Evolutionary conservation across 1,140 invertebrate species (phyloP).

Genomic region (Drosophila elegans): DNA sequence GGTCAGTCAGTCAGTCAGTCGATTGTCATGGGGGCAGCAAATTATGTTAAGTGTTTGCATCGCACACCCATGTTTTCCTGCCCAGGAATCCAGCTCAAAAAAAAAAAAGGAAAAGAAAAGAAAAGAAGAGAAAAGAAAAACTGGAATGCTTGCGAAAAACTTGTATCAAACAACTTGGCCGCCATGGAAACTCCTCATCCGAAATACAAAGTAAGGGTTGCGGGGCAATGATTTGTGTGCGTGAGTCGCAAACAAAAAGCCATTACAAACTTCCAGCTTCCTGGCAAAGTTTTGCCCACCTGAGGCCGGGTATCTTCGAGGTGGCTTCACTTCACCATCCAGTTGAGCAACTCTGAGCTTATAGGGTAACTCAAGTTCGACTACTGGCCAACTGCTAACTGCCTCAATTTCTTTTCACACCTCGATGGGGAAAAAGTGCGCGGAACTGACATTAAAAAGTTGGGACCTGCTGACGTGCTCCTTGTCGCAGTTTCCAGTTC

Average conservation of each 20-base stretch:
- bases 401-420: slow-evolving; percentile 51
- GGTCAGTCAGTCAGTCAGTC: slow-evolving; percentile 37
- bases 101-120: background rate
- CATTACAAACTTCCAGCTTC: slow-evolving; percentile 60
- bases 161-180: slow-evolving; percentile 55
- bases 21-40: slow-evolving; percentile 57
- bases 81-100: background rate
- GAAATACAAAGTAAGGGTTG: slow-evolving; percentile 20
- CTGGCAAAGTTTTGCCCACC: slow-evolving; percentile 28
- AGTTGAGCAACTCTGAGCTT: accelerated
- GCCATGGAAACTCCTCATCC: slow-evolving; percentile 42
- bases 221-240: slow-evolving; percentile 40
- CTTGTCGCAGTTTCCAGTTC: background rate
- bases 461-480: slow-evolving; percentile 54
- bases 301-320: slow-evolving; percentile 13
- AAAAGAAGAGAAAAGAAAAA: slow-evolving; percentile 12
- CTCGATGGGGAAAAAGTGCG: slow-evolving; percentile 50
- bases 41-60: slow-evolving; percentile 57
- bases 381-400: background rate
- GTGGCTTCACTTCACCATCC: background rate
- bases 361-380: background rate
- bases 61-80: slow-evolving; percentile 1
- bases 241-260: slow-evolving; percentile 67
- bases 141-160: slow-evolving; percentile 37
- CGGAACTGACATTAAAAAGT: slow-evolving; percentile 71